Percentiles rank a stretch among this genome's conserved stretches.
Evolutionary conservation across 2,888 invertebrate genomes (phyloP).

Genomic region (Syrista parreyssii): DNA sequence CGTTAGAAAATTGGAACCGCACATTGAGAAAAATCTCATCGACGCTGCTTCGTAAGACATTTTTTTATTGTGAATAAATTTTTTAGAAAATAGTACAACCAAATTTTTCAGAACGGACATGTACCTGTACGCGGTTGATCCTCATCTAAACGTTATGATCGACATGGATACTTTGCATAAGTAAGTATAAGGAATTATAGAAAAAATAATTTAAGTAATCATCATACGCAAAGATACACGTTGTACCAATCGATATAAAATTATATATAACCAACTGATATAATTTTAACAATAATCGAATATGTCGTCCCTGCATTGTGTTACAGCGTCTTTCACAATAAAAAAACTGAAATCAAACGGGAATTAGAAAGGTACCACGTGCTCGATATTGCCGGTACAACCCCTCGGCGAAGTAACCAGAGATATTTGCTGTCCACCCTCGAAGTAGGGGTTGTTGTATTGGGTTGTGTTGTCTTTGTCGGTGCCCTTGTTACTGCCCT

Average conservation of each 20-base stretch:
- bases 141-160: conserved; percentile 81
- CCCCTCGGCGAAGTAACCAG: conserved; percentile 63
- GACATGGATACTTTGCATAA: conserved; percentile 83
- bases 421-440: conserved; percentile 73
- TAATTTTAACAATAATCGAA: neutral
- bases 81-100: conserved; percentile 3
- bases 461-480: conserved; percentile 84
- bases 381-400: conserved; percentile 72
- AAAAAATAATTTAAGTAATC: neutral
- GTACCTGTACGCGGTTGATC: conserved; percentile 88
- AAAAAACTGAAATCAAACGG: conserved; percentile 73
- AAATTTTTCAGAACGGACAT: conserved; percentile 78
- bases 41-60: conserved; percentile 75
- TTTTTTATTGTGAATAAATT: conserved; percentile 12
- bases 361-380: conserved; percentile 76
- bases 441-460: conserved; percentile 83
- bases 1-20: conserved; percentile 82
- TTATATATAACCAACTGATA: neutral
- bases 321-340: conserved; percentile 73
- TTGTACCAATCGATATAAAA: neutral
- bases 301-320: neutral
- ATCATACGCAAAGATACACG: neutral
- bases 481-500: conserved; percentile 84
- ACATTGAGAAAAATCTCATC: conserved; percentile 74
- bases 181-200: conserved; percentile 67